These are phyloP conservation scores for Nyctereutes procyonoides DNA, from an alignment of 2,113 vertebrate genomes.

Conservation along the genomic window DNA sequence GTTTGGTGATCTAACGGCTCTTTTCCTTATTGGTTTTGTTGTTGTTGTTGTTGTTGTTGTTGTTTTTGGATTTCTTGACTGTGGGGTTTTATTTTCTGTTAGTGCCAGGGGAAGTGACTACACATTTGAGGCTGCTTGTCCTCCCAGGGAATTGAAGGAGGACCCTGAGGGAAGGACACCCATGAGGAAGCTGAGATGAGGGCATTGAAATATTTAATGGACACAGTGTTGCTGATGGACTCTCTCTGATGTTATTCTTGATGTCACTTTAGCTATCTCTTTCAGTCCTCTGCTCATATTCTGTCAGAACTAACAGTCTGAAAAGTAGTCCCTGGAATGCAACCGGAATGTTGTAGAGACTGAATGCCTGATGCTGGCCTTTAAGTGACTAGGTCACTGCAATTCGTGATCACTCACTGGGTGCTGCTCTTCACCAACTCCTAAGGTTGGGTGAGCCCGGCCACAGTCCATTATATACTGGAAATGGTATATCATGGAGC, in stretches of 20 bases:
- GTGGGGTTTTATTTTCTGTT: neutral
- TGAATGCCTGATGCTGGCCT: neutral
- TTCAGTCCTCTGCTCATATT: neutral
- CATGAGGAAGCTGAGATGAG: neutral
- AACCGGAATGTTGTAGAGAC: neutral
- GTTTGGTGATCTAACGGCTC: conserved; percentile 27
- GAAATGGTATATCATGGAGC: neutral
- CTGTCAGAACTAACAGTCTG: neutral
- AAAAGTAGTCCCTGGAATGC: neutral
- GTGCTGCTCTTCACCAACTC: neutral
- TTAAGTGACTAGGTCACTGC: neutral
- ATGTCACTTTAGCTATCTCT: neutral
- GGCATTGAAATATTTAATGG: neutral
- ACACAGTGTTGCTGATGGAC: neutral
- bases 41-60: neutral
- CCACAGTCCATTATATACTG: neutral
- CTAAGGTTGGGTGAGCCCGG: neutral
- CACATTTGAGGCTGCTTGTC: neutral
- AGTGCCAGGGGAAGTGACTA: fast-evolving
- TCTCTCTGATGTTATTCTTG: neutral
- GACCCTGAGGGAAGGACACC: neutral
- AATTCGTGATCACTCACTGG: neutral
- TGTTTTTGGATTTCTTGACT: neutral
- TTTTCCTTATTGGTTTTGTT: neutral
- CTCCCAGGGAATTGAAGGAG: neutral